Evolutionary conservation across 1,140 invertebrate species (phyloP).

Genomic region (Plodia interpunctella): DNA sequence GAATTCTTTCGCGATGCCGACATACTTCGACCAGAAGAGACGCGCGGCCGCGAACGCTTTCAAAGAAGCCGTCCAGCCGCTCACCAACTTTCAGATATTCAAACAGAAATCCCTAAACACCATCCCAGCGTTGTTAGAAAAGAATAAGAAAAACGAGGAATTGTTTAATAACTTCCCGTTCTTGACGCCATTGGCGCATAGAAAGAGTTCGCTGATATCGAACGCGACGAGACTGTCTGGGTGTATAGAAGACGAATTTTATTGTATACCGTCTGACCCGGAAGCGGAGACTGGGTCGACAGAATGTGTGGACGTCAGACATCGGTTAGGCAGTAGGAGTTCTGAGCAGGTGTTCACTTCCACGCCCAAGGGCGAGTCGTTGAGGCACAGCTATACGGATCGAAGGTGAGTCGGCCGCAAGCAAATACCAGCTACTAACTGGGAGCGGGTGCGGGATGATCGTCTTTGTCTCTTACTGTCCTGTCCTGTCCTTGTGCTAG

Average conservation of each 20-base stretch:
- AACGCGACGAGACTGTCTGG: constrained; percentile 53
- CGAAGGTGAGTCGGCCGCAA: constrained; percentile 47
- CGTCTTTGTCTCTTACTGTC: neutral
- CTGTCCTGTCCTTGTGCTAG: constrained; percentile 7
- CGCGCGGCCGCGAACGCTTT: constrained; percentile 45
- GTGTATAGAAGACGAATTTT: constrained; percentile 71
- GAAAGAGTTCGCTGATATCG: constrained; percentile 61
- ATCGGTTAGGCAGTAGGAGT: constrained; percentile 47
- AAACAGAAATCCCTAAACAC: constrained; percentile 75
- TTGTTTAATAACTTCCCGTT: constrained; percentile 75
- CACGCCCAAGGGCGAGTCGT: constrained; percentile 38
- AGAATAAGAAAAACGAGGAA: constrained; percentile 51
- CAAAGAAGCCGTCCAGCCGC: constrained; percentile 58
- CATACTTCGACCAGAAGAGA: constrained; percentile 70
- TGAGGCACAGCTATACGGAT: constrained; percentile 57
- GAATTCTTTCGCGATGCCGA: constrained; percentile 62
- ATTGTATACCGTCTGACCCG: constrained; percentile 59
- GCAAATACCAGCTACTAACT: constrained; percentile 13
- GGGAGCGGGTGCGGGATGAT: constrained; percentile 17
- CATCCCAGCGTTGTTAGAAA: constrained; percentile 62
- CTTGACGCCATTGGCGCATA: constrained; percentile 72
- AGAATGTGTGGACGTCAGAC: constrained; percentile 46
- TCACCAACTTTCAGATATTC: constrained; percentile 70
- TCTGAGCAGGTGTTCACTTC: constrained; percentile 37
- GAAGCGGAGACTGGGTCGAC: constrained; percentile 40